Conservation (phyloP, 2,888 invertebrate species). For the Lasioglossum pauxillum region DNA sequence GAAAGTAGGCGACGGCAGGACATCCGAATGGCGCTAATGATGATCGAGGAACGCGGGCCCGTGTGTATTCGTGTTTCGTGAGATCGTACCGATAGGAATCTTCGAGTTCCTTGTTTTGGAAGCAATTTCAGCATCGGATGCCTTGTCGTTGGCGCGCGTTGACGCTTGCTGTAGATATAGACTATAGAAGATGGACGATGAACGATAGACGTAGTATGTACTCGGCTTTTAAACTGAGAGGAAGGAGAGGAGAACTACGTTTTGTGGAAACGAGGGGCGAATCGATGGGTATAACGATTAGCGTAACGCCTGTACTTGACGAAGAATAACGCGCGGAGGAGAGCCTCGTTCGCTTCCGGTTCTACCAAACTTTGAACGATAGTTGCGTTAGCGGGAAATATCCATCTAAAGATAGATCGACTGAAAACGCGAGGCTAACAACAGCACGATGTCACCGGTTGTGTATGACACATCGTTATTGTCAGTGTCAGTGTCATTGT, state of each 20-base stretch:
- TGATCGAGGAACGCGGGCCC: not conserved
- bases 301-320: constrained; percentile 34
- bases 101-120: not conserved
- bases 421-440: not conserved
- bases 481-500: not conserved
- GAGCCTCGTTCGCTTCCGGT: not conserved
- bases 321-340: not conserved
- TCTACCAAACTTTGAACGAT: not conserved
- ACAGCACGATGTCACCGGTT: constrained; percentile 12
- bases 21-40: constrained; percentile 21
- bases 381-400: not conserved
- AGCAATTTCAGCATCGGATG: constrained; percentile 16
- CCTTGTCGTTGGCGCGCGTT: constrained; percentile 12
- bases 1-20: not conserved
- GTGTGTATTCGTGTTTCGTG: not conserved
- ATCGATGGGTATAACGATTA: not conserved
- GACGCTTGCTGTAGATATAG: not conserved
- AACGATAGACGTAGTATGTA: constrained; percentile 7
- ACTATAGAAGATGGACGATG: not conserved
- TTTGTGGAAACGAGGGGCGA: constrained; percentile 30
- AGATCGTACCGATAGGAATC: not conserved
- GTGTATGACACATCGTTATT: not conserved
- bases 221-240: constrained; percentile 83
- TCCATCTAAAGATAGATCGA: not conserved
- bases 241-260: constrained; percentile 82